phyloP scores from a whole-genome alignment of 2,113 vertebrate species.

The Paracanthobrama guichenoti region DNA sequence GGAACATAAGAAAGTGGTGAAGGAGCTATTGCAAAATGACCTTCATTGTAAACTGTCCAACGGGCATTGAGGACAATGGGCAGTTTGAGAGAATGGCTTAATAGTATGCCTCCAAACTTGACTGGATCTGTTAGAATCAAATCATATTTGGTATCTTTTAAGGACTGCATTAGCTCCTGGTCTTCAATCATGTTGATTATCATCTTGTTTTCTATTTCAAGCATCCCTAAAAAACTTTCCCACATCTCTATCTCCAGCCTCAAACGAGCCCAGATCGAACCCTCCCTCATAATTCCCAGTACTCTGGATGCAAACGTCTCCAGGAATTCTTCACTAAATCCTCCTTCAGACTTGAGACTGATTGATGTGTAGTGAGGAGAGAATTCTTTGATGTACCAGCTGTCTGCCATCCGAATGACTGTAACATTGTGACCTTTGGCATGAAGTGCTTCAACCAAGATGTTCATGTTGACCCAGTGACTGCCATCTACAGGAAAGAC shows the following conservation, averaged over 20 bases:
- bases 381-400: too few species aligned
- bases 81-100: slow-evolving; percentile 56
- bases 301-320: background rate
- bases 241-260: slow-evolving; percentile 44
- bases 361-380: slow-evolving; percentile 33
- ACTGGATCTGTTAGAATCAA: slow-evolving; percentile 59
- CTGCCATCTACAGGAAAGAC: too few species aligned
- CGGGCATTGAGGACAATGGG: slow-evolving; percentile 58
- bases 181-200: slow-evolving; percentile 52
- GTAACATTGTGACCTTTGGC: slow-evolving; percentile 59
- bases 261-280: slow-evolving; percentile 35
- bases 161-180: slow-evolving; percentile 29
- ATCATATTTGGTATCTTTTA: slow-evolving; percentile 53
- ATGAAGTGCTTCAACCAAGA: slow-evolving; percentile 66
- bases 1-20: slow-evolving; percentile 62
- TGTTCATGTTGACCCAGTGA: slow-evolving; percentile 61
- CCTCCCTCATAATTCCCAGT: slow-evolving; percentile 25
- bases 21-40: slow-evolving; percentile 57
- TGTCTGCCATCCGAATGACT: too few species aligned
- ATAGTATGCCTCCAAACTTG: slow-evolving; percentile 39
- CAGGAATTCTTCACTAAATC: slow-evolving; percentile 29
- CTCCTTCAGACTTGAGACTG: slow-evolving; percentile 23
- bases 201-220: background rate
- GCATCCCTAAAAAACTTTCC: slow-evolving; percentile 11
- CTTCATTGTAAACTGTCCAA: slow-evolving; percentile 51